Base-by-base conservation (phyloP, 2,888 invertebrate species). In the Nomada flava region DNA sequence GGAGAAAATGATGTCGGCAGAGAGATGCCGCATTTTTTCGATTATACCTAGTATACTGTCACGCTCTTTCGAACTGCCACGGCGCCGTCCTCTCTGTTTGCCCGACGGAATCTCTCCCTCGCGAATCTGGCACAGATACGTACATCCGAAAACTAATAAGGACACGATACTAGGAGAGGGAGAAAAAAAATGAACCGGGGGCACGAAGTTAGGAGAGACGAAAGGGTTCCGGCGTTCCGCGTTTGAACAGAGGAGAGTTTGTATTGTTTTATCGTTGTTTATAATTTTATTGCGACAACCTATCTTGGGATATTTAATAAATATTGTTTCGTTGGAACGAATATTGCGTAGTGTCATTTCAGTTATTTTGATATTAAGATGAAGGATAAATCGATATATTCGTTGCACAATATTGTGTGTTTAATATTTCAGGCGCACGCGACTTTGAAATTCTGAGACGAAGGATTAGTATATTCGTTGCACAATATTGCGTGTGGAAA, bases 101-200 rank as follows among this genome's bases (percentile, higher is more conserved):
- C 26, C 50, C 15, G 53, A 53, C 7, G 42, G 36, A 62, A 42
- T 50, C 65, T 62, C 26, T 67, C 50, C 15, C 44, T 59, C 53
- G 47, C 44, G 50, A 63, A 44, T 68, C 69, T 73, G 65, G 67
- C 67, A 72, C 72, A 53, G 74, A 60, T 29, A 44, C 65, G 65
- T 52, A 77, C 53, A 73, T 73, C 77, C 73, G 77, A 73, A 77
- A 77, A 60, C 77, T 73, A 77, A 72, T 67, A 77, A 67, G 73
- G 60, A 60, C 65, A 52, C 59, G 77, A 60, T 20, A 59, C 57
- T 15, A 44, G 44, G 44, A 29, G 59, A 36, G 36, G 36, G 36
- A 20, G 29, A 47, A 47, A 71, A 52, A 59, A 59, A 44, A 0
- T 18, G 29, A 67, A 76, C 29, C 23, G 13, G 18, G 47, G 26